phyloP scores from a whole-genome alignment of 2,888 invertebrate genomes.

The Lithophane semibrunnea region DNA sequence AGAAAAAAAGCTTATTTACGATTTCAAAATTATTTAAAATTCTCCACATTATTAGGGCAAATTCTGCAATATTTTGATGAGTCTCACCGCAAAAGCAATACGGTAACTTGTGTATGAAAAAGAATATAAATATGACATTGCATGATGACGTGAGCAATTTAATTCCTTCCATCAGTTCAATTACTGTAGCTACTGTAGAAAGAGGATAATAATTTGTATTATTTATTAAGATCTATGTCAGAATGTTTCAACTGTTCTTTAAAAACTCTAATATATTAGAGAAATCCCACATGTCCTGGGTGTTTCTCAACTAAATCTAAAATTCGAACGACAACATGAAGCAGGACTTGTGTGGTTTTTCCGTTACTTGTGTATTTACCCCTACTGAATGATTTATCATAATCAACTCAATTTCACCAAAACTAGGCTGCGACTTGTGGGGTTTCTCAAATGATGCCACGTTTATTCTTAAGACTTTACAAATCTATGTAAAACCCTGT shows the following conservation, averaged over 20 bases:
- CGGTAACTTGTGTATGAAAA: not conserved
- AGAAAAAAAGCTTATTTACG: not conserved
- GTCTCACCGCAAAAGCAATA: not conserved
- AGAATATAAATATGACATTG: constrained; percentile 14
- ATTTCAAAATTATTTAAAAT: not conserved
- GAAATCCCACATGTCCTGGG: too few species aligned
- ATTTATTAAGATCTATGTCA: constrained; percentile 5
- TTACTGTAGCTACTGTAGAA: not conserved
- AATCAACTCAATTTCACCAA: too few species aligned
- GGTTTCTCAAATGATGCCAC: not conserved
- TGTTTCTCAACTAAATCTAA: too few species aligned
- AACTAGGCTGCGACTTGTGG: too few species aligned
- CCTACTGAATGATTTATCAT: too few species aligned
- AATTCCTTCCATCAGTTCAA: constrained; percentile 5
- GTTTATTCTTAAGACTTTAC: not conserved
- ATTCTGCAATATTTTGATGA: not conserved
- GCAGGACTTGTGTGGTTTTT: too few species aligned
- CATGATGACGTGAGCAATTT: constrained; percentile 5
- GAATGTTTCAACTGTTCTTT: not conserved
- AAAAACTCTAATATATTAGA: too few species aligned
- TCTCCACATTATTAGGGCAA: not conserved
- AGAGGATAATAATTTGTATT: not conserved
- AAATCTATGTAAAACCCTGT: not conserved
- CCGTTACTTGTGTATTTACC: too few species aligned
- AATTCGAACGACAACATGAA: too few species aligned